These are phyloP conservation scores for Boleophthalmus pectinirostris DNA, from an alignment of 2,113 vertebrate genomes.

Conservation along the genomic window DNA sequence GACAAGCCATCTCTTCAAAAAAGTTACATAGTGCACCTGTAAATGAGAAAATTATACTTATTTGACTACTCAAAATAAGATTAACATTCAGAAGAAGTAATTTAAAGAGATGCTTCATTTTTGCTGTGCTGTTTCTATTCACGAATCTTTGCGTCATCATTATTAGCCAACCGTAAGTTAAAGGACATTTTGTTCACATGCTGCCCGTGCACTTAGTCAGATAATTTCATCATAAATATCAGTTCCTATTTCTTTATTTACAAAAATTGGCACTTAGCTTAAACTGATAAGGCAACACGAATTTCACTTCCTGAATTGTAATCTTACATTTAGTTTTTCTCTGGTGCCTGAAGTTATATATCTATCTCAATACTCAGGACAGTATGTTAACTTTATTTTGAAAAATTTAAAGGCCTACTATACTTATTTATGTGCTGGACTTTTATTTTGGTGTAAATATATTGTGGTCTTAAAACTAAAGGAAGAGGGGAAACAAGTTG, in stretches of 20 bases:
- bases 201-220: constrained; percentile 31
- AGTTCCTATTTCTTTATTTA: constrained; percentile 45
- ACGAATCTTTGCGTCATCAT: neutral
- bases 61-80: neutral
- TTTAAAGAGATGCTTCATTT: neutral
- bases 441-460: constrained; percentile 53
- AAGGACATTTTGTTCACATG: neutral
- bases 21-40: too few species aligned
- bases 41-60: neutral
- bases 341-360: constrained; percentile 20
- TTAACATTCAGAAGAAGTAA: neutral
- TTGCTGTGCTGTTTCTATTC: neutral
- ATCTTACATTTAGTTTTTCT: neutral
- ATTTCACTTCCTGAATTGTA: constrained; percentile 14
- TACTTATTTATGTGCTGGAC: constrained; percentile 64
- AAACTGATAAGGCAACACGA: neutral
- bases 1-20: too few species aligned
- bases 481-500: constrained; percentile 10
- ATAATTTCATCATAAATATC: constrained; percentile 26
- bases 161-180: neutral
- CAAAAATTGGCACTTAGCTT: constrained; percentile 48
- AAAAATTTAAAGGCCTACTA: constrained; percentile 35
- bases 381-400: constrained; percentile 45
- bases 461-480: constrained; percentile 23
- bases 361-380: constrained; percentile 54